Evolutionary conservation across 35 echinoderm and acorn worm species (phyloP), one percentile per base, ranked within the genome.

Genomic region (Patiria miniata): DNA sequence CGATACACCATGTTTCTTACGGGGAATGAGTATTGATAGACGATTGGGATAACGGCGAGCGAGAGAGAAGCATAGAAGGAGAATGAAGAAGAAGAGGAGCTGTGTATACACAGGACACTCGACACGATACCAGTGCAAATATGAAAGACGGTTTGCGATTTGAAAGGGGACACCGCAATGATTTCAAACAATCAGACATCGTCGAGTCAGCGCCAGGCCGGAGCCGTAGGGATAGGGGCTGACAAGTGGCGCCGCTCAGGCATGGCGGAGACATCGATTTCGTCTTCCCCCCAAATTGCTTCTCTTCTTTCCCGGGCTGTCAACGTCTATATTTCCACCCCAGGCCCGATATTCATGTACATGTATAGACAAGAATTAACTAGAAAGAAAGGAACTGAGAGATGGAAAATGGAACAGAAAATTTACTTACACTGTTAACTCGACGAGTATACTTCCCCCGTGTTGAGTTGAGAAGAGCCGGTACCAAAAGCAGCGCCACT

Each of bases 141-240:
- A 73, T 73, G 65, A 23, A 73, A 73, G 65, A 73, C 26, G 65
- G 65, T 73, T n/a, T 47, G 65, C 23, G 65, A 73, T 73, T 73
- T 73, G 65, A 73, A 73, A 73, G 23, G 65, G 65, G 65, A 73
- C 26, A 73, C 65, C 65, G 65, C 65, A 34, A 73, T 73, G 65
- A 73, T 73, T 73, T 73, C 65, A 73, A 73, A 73, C 65, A 73
- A 73, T 73, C 65, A 73, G 65, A 73, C 26, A 73, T 26, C 65
- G 65, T 22, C 65, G 34, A 73, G 65, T 73, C 65, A 73, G 19
- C 65, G 65, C 19, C 65, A 73, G 65, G 26, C 65, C 65, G 65
- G 65, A 73, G 65, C 65, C 65, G 65, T 23, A 26, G 65, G 65
- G 65, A 73, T 73, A n/a, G n/a, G 65, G 65, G 65, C 65, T 73